Evolutionary conservation across 2,113 vertebrate species (phyloP), one percentile per base, ranked within the genome.

Genomic region (Meleagris gallopavo): DNA sequence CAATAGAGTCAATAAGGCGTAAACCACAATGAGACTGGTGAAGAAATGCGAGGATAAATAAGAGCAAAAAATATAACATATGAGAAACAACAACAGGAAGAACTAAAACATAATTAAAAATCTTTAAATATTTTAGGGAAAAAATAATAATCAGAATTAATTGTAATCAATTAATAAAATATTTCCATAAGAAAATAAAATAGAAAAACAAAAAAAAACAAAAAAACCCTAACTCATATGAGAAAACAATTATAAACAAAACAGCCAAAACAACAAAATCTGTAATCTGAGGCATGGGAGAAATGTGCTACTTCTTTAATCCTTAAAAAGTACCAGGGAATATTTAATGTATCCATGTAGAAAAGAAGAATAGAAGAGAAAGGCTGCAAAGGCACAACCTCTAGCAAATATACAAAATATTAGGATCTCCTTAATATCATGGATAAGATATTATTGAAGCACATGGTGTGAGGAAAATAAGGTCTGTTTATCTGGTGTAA

Each of bases 81-180:
- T 0, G 0, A 45, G 21, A 86, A 78, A 67, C 6, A 60, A 38
- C 21, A 50, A 10, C 4, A 67, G 29, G 20, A 40, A 62, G 6
- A 78, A 85, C 19, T 46, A 43, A 48, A 87, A 72, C 10, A 7
- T 29, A 76, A 65, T 25, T 58, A 24, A 89, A 89, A 92, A 64
- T 4, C 2, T 78, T 70, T 27, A 18, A 18, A 7, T 11, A 50
- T 67, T 43, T 41, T 50, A 21, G 58, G 21, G 78, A 84, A 78
- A 74, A 19, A 50, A 19, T 65, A 55, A 84, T 89, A 87, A 78
- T 21, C 1, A 34, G 10, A 84, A 72, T 54, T 41, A 72, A 69
- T 9, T 61, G n/a, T 78, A 87, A 86, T 84, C n/a, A 2, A n/a
- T 84, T 36, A 2, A 40, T 46, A 55, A 55, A 55, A 55, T 32